phyloP scores from a whole-genome alignment of 1,140 invertebrate genomes.

The Tetranychus cinnabarinus region DNA sequence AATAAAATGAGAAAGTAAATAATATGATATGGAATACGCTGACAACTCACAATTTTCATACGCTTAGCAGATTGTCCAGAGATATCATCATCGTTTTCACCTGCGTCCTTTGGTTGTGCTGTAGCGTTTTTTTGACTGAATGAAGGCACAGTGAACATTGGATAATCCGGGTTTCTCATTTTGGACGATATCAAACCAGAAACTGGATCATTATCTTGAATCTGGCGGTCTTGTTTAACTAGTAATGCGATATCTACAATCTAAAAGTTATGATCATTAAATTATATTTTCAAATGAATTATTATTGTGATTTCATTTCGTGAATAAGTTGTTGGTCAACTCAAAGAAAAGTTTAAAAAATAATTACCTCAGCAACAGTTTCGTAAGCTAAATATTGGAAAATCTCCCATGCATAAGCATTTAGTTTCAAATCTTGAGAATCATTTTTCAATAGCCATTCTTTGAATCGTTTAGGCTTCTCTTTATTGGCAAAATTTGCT shows the following conservation, averaged over 20 bases:
- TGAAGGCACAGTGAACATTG: background rate
- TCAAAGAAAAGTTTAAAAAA: background rate
- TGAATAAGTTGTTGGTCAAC: background rate
- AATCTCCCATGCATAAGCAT: constrained; percentile 27
- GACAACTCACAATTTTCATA: background rate
- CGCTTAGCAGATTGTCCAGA: too few species aligned
- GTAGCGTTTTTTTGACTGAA: too few species aligned
- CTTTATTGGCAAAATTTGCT: constrained; percentile 24
- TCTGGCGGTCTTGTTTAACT: constrained; percentile 31
- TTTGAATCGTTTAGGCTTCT: constrained; percentile 26
- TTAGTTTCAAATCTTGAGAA: constrained; percentile 20
- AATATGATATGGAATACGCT: too few species aligned
- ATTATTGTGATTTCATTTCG: background rate
- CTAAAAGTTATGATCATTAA: constrained; percentile 10
- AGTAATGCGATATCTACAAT: constrained; percentile 34
- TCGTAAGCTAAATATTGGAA: constrained; percentile 39
- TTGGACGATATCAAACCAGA: constrained; percentile 14
- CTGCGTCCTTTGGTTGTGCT: too few species aligned
- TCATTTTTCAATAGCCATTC: constrained; percentile 28
- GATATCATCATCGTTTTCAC: too few species aligned
- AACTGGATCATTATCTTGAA: constrained; percentile 25
- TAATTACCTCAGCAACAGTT: constrained; percentile 33
- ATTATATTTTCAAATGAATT: background rate
- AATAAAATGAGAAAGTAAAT: too few species aligned
- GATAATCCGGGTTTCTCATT: constrained; percentile 16